Conservation (phyloP, 2,113 vertebrate genomes). For the Terrapene triunguis region DNA sequence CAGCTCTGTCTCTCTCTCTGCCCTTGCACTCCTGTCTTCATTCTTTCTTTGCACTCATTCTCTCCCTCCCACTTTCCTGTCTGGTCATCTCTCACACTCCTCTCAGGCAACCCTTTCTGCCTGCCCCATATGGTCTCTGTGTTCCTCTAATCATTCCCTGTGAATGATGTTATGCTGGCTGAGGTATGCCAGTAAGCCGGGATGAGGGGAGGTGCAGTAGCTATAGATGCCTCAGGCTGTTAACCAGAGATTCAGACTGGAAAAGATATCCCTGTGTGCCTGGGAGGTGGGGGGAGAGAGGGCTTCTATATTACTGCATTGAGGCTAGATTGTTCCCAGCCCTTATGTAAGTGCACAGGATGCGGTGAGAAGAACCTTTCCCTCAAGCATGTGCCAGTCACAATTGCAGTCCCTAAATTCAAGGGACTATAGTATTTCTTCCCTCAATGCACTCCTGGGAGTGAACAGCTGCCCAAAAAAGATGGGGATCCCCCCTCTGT, state of each 20-base stretch:
- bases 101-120: neutral
- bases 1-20: neutral
- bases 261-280: neutral
- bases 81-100: neutral
- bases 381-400: neutral
- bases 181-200: neutral
- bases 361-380: neutral
- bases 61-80: neutral
- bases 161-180: neutral
- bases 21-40: neutral
- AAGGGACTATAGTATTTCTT: neutral
- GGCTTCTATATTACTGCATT: neutral
- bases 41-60: neutral
- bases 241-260: neutral
- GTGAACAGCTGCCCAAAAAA: neutral
- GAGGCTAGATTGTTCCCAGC: neutral
- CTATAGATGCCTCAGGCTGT: slow-evolving; percentile 19
- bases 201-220: neutral
- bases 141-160: neutral
- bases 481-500: neutral
- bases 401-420: neutral
- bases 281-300: neutral
- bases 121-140: neutral
- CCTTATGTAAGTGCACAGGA: neutral
- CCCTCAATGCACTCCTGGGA: neutral